These are phyloP conservation scores for Nephrotoma guestfalica DNA, from an alignment of 2,888 invertebrate genomes.

Conservation along the genomic window DNA sequence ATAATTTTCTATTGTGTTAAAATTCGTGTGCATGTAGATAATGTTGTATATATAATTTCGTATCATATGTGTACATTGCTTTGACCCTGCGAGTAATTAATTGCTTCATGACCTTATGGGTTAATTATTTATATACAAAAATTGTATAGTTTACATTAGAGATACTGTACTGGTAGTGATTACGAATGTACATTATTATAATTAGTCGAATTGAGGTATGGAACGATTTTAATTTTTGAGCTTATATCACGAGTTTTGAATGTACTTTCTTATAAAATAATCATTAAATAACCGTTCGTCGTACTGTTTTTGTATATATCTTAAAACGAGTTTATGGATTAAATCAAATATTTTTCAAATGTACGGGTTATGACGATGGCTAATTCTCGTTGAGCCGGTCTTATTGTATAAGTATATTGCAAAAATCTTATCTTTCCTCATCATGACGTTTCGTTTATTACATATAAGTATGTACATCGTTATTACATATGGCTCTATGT, in stretches of 20 bases:
- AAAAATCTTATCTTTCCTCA: not conserved
- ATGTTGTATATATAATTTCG: not conserved
- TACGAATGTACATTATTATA: not conserved
- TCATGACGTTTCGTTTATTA: not conserved
- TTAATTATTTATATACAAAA: not conserved
- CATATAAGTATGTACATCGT: not conserved
- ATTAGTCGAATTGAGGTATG: not conserved
- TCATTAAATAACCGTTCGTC: not conserved
- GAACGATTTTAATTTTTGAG: not conserved
- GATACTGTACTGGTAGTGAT: not conserved
- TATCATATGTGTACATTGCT: not conserved
- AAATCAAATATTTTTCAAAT: not conserved
- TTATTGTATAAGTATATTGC: not conserved
- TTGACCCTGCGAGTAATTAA: not conserved
- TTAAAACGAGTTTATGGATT: not conserved
- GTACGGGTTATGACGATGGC: not conserved
- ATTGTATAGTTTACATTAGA: not conserved
- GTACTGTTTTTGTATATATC: not conserved
- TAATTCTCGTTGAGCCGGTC: not conserved
- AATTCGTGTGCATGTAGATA: not conserved
- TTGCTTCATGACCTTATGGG: not conserved
- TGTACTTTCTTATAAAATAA: not conserved
- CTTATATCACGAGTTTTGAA: not conserved
- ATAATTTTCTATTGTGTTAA: not conserved
- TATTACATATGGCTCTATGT: not conserved